Evolutionary conservation across 2,888 invertebrate species (phyloP), one percentile per base, ranked within the genome.

Genomic region (Eupelmus urozonus): DNA sequence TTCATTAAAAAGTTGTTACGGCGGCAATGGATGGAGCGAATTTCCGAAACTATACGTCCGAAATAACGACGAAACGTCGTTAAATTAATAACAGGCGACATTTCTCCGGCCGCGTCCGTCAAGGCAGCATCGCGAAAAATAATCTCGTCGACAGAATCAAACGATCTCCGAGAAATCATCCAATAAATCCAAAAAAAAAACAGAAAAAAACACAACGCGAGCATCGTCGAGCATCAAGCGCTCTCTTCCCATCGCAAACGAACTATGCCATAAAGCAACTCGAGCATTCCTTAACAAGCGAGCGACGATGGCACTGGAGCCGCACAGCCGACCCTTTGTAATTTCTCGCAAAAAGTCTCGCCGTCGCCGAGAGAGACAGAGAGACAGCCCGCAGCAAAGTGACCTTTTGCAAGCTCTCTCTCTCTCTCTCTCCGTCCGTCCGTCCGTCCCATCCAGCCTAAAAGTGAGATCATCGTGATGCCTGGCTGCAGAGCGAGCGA

Each of bases 391-490:
- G n/a, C n/a, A 62, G 11, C 60, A 51, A 45, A 53, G 45, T 42
- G 69, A 69, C 73, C 78, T 78, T 60, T 60, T 34, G 29, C 55
- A 62, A 72, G 63, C 73, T 27, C 66, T 59, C 63, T 29, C 29
- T n/a, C n/a, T n/a, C 55, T 59, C 59, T 59, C 29, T 59, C 2
- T 59, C 27, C 9, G 5, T 34, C 34, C 9, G 11, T 16, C 49
- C 18, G 53, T 34, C 3, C 34, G 34, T 34, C 9, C 34, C 5
- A 20, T 7, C 18, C 49, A 62, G 55, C 70, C 70, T 40, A 76
- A 45, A 76, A 76, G 79, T 70, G 79, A 79, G 79, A 69, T 73
- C 73, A 73, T 72, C 75, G 57, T 34, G 23, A 20, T 49, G n/a
- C 40, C 25, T 51, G 9, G 49, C 20, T 13, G 13, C 16, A 29